phyloP scores from a whole-genome alignment of 2,113 vertebrate genomes.

The Pachycephala philippinensis region DNA sequence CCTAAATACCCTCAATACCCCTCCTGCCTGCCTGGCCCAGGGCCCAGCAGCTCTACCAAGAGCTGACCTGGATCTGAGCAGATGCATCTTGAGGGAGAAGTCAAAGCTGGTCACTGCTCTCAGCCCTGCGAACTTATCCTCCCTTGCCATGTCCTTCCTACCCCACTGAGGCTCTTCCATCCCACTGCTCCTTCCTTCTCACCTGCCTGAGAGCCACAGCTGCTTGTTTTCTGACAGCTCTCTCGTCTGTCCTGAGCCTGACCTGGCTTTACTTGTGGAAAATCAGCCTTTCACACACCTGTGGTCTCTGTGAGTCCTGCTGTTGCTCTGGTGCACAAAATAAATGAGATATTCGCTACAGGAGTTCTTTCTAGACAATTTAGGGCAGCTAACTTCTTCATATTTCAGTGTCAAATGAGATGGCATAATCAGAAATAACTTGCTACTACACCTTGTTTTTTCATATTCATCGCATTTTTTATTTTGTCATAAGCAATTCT shows the following conservation, averaged over 20 bases:
- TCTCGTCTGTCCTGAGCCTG: not conserved
- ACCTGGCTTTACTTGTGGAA: not conserved
- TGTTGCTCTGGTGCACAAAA: not conserved
- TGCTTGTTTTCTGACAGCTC: not conserved
- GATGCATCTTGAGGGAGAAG: too few species aligned
- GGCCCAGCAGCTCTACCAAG: not conserved
- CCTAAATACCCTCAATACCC: not conserved
- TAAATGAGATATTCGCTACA: not conserved
- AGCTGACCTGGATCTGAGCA: not conserved
- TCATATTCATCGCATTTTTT: not conserved
- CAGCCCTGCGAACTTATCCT: not conserved
- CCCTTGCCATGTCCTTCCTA: not conserved
- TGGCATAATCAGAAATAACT: not conserved
- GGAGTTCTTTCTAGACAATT: not conserved
- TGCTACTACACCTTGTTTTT: not conserved
- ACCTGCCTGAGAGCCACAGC: not conserved
- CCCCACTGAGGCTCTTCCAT: not conserved
- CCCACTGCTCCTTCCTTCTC: not conserved
- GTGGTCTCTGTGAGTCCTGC: not conserved
- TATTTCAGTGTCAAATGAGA: not conserved
- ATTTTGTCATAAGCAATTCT: not conserved
- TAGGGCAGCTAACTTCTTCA: not conserved
- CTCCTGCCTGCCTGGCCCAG: not conserved
- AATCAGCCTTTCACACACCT: not conserved
- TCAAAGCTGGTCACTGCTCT: accelerated